Base-by-base conservation (phyloP, 1,140 invertebrate genomes). In the Orchesella cincta region DNA sequence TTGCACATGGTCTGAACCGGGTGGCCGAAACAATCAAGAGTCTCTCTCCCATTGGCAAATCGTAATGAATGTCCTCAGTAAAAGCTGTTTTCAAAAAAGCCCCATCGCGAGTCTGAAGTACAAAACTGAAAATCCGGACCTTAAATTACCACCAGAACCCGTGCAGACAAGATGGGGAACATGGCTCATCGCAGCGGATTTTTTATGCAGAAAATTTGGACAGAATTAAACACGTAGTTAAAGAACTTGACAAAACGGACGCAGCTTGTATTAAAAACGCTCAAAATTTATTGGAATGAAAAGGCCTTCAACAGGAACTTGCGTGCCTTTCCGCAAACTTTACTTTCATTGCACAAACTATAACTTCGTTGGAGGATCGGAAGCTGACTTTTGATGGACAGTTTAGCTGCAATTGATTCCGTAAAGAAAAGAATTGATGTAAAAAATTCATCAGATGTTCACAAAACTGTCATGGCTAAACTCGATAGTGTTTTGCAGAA, bases 121-220 rank as follows among this genome's bases (percentile, higher is more conserved):
- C 77, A 84, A 82, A 77, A 80, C 83, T 77, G 79, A 77, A 72
- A 74, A 81, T 33, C 83, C 84, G 67, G 79, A 83, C 74, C n/a
- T 85, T 52, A 73, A 82, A 31, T 79, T 86, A 52, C 84, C 84
- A 71, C 85, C 84, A 73, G 76, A 85, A 78, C 85, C 84, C 77
- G 81, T 85, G 52, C 28, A 85, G 51, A 86, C 85, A 36, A 79
- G 85, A 29, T 86, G 85, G 85, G 84, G 84, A 76, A 86, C 85
- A 23, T 86, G 85, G 86, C 51, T 79, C 0, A 20, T 12, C 0
- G 70, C 74, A 0, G 74, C 51, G 1, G 67, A 76, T 18, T 79
- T 73, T 23, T 34, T 73, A 74, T 34, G 62, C 74, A 33, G 18
- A 54, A 28, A 51, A 76, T 62, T 73, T 73, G 26, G 12, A 12